Evolutionary conservation across 2,888 invertebrate genomes (phyloP), one percentile per base, ranked within the genome.

Genomic region (Cetonia aurata): DNA sequence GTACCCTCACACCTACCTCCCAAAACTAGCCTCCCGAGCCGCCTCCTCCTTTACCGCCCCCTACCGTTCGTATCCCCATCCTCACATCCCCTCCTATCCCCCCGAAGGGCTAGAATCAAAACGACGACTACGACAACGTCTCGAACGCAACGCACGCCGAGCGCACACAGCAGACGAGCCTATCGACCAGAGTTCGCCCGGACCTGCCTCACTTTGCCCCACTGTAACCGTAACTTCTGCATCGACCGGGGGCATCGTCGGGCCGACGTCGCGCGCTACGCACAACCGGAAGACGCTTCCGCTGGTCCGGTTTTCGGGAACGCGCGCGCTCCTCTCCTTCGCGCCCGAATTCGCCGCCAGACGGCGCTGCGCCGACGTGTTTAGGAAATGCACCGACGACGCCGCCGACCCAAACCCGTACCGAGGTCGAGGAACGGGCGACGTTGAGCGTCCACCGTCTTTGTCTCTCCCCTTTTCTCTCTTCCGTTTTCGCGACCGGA

Each of bases 161-260:
- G 37, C n/a, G n/a, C 37, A 37, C 37, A 37, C 37, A 37, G 37
- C 79, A 79, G 79, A 79, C 79, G 76, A 77, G 79, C 79, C 80
- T 80, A 80, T 80, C 79, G 80, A 80, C 80, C 76, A 57, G 57
- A 65, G 46, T 46, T 73, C 73, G 72, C 77, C 80, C 77, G 80
- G 79, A 80, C 80, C 80, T 80, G 74, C 80, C 80, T 73, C 79
- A 80, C 80, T 77, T 71, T 68, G 68, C 68, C 68, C 68, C 68
- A 68, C 68, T 68, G 68, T 56, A 77, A 74, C 77, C 72, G 59
- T 75, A 77, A 75, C 78, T 13, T 17, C 42, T 41, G 55, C 67
- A 55, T 55, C 67, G 67, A 53, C 55, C 50, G 46, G 62, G 17
- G 55, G n/a, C 67, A 55, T 53, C 67, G 67, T 37, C 55, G n/a